A percentile compares a stretch with the other conserved stretches of the same genome.
These are phyloP conservation scores for Prionailurus bengalensis DNA, from an alignment of 2,113 vertebrate species.

Conservation along the genomic window DNA sequence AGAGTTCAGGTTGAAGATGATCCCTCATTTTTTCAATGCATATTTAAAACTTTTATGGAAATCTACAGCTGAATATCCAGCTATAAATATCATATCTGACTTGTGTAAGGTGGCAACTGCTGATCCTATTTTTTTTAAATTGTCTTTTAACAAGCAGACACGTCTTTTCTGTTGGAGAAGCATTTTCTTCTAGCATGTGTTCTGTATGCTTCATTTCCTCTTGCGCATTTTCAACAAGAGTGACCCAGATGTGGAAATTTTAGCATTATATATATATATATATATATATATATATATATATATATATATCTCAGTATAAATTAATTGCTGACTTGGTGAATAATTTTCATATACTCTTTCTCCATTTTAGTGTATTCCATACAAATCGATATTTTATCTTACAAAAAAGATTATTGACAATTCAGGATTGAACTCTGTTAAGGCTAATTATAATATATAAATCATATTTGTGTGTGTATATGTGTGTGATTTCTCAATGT, in stretches of 20 bases:
- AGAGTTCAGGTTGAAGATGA: constrained; percentile 27
- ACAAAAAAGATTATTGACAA: not conserved
- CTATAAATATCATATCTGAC: constrained; percentile 59
- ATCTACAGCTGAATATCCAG: not conserved
- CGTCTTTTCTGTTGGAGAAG: constrained; percentile 59
- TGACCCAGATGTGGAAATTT: constrained; percentile 56
- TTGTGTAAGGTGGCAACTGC: not conserved
- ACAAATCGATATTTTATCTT: not conserved
- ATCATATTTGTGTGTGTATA: not conserved
- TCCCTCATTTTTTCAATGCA: constrained; percentile 49
- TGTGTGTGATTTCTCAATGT: constrained; percentile 15
- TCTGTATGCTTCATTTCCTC: not conserved
- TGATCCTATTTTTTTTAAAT: constrained; percentile 47
- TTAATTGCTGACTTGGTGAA: constrained; percentile 26
- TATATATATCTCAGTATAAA: not conserved
- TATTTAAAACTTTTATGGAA: constrained; percentile 68
- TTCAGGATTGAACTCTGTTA: not conserved
- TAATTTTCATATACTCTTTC: constrained; percentile 23
- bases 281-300: no score
- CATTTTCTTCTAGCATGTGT: constrained; percentile 55
- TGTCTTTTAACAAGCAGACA: constrained; percentile 70
- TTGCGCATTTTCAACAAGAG: constrained; percentile 22
- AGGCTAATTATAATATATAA: not conserved
- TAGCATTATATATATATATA: constrained; percentile 15
- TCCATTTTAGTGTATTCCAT: not conserved